Evolutionary conservation across 2,888 invertebrate genomes (phyloP), one percentile per base, ranked within the genome.

Genomic region (Epirrita christyi): DNA sequence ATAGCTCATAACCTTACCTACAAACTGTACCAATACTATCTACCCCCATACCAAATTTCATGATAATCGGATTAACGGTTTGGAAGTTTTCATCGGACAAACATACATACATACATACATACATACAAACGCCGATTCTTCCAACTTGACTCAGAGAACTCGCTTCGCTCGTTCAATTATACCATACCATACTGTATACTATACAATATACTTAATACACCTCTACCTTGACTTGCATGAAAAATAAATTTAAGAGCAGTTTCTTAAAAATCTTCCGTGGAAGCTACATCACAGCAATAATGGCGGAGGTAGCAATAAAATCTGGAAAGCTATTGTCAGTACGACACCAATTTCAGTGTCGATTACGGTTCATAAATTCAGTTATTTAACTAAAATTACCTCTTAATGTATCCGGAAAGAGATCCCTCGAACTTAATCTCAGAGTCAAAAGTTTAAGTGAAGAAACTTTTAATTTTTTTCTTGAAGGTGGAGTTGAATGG

Each of bases 351-450:
- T 67, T 65, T 57, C 55, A 61, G 65, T 61, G 67, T 55, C 64
- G 64, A 68, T 71, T 56, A 68, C 54, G 63, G 65, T 65, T 66
- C 62, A 67, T 63, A 71, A 67, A 71, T 66, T 67, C 58, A 51
- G 64, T 68, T 69, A 67, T 68, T 66, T 64, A 57, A 63, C 54
- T 67, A 60, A 61, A 61, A 67, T 59, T 51, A 55, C 46, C 55
- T 60, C 42, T 32, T 11, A 15, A 65, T 66, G 63, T 37, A 47
- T 28, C 27, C 27, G 8, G 14, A 61, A 67, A 66, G 63, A 57
- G 58, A 59, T 61, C 65, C 59, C 63, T 59, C 51, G 67, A 48
- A 63, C 56, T 65, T 67, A 67, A 72, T 74, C 65, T 65, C 53
- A 43, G 59, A 67, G 64, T 63, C 57, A 59, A 56, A 68, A 72